These are phyloP conservation scores for Corythucha ciliata DNA, from an alignment of 2,888 invertebrate genomes.

Conservation along the genomic window DNA sequence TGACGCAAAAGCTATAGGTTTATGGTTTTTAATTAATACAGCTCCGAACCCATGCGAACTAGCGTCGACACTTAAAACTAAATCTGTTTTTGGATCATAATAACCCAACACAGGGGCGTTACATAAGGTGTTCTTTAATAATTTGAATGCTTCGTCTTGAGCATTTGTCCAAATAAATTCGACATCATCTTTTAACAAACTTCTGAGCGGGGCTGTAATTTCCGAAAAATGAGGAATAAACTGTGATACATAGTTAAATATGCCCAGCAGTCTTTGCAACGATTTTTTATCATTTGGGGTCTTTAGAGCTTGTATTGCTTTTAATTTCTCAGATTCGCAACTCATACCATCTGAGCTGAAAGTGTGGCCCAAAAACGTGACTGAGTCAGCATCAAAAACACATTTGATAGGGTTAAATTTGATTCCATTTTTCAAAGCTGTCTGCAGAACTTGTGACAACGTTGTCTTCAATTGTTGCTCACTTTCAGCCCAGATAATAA, in stretches of 20 bases:
- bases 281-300: constrained; percentile 30
- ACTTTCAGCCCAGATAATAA: constrained; percentile 22
- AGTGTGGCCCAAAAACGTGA: constrained; percentile 36
- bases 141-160: constrained; percentile 24
- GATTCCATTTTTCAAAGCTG: constrained; percentile 19
- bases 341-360: constrained; percentile 30
- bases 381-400: constrained; percentile 30
- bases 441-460: constrained; percentile 20
- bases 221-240: constrained; percentile 32
- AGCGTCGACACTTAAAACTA: constrained; percentile 34
- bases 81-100: constrained; percentile 34
- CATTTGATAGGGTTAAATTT: constrained; percentile 36
- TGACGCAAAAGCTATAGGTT: constrained; percentile 39
- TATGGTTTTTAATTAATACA: constrained; percentile 38
- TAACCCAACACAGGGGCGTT: constrained; percentile 31
- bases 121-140: constrained; percentile 24
- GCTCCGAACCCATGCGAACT: constrained; percentile 37
- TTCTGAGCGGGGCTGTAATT: constrained; percentile 28
- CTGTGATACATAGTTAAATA: constrained; percentile 32
- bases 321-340: constrained; percentile 20
- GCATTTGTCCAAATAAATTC: constrained; percentile 28
- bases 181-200: constrained; percentile 30
- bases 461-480: constrained; percentile 13
- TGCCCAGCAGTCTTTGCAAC: constrained; percentile 30
- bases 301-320: constrained; percentile 30